These are phyloP conservation scores for Drosophila anceps DNA, from an alignment of 2,888 invertebrate genomes.

Conservation along the genomic window DNA sequence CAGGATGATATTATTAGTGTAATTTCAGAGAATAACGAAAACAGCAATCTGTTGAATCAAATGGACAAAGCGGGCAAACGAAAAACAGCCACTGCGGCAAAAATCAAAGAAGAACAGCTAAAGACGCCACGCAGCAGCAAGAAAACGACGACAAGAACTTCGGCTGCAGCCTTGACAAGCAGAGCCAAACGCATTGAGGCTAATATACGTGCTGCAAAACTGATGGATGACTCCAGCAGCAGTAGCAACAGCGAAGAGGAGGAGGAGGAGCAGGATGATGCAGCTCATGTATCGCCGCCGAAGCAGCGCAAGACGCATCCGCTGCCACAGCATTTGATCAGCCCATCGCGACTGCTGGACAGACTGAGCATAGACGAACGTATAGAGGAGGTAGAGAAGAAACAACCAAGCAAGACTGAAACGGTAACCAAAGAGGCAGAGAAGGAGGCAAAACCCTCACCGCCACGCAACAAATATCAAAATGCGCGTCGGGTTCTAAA, in stretches of 20 bases:
- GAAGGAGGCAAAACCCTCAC: slow-evolving; percentile 33
- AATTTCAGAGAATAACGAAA: slow-evolving; percentile 81
- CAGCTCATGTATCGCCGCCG: slow-evolving; percentile 79
- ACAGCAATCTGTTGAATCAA: slow-evolving; percentile 77
- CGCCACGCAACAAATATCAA: slow-evolving; percentile 83
- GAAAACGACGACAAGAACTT: slow-evolving; percentile 47
- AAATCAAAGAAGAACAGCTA: slow-evolving; percentile 31
- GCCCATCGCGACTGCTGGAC: slow-evolving; percentile 82
- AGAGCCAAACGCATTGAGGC: slow-evolving; percentile 35
- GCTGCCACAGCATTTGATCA: slow-evolving; percentile 73
- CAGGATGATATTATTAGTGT: slow-evolving; percentile 62
- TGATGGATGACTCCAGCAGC: not conserved
- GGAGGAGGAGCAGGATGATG: slow-evolving; percentile 41
- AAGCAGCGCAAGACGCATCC: slow-evolving; percentile 77
- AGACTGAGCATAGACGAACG: slow-evolving; percentile 83
- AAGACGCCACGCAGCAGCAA: slow-evolving; percentile 80
- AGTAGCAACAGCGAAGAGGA: slow-evolving; percentile 17
- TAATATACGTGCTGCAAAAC: slow-evolving; percentile 31
- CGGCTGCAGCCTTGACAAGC: not conserved
- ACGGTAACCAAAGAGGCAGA: not conserved
- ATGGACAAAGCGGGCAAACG: slow-evolving; percentile 62
- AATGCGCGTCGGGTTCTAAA: slow-evolving; percentile 84
- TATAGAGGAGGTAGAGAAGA: slow-evolving; percentile 3
- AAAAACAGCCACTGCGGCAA: slow-evolving; percentile 31
- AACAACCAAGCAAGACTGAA: slow-evolving; percentile 46